A percentile compares a stretch with the other conserved stretches of the same genome.
phyloP scores from a whole-genome alignment of 1,140 invertebrate species.

The Carposina sasakii region DNA sequence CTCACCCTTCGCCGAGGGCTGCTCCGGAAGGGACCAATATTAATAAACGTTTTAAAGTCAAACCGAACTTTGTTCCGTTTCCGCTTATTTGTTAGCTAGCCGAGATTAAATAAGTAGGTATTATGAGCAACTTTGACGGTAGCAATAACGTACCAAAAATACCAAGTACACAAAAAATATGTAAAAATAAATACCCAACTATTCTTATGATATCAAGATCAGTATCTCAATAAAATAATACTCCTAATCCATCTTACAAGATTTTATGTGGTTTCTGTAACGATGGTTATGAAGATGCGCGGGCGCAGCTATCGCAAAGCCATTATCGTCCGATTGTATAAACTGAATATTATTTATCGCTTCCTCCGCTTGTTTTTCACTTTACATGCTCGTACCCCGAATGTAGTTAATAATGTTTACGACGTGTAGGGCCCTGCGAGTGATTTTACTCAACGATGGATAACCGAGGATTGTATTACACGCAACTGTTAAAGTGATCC shows the following conservation, averaged over 20 bases:
- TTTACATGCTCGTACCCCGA: conserved; percentile 39
- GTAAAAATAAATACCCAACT: no score
- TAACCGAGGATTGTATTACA: no score
- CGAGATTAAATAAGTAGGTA: no score
- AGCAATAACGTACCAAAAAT: no score
- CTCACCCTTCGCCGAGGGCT: conserved; percentile 51
- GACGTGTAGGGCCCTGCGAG: conserved; percentile 46
- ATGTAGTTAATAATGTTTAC: conserved; percentile 53
- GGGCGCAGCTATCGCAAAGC: conserved; percentile 31
- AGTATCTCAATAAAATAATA: no score
- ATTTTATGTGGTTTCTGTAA: no score
- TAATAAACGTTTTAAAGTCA: conserved; percentile 62
- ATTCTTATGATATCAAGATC: no score
- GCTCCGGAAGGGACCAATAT: conserved; percentile 63
- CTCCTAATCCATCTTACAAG: no score
- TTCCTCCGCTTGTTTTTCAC: conserved; percentile 65
- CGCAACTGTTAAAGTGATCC: no score
- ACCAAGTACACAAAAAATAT: no score
- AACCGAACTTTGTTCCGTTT: conserved; percentile 51
- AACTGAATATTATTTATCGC: conserved; percentile 66
- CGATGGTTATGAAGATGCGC: no score
- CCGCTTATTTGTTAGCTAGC: conserved; percentile 46
- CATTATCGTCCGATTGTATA: conserved; percentile 60
- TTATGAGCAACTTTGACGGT: no score
- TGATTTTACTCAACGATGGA: conserved; percentile 49